A percentile compares a stretch with the other conserved stretches of the same genome.
These are phyloP conservation scores for Crossaster papposus DNA, from an alignment of 53 echinoderm and acorn worm species.

Conservation along the genomic window DNA sequence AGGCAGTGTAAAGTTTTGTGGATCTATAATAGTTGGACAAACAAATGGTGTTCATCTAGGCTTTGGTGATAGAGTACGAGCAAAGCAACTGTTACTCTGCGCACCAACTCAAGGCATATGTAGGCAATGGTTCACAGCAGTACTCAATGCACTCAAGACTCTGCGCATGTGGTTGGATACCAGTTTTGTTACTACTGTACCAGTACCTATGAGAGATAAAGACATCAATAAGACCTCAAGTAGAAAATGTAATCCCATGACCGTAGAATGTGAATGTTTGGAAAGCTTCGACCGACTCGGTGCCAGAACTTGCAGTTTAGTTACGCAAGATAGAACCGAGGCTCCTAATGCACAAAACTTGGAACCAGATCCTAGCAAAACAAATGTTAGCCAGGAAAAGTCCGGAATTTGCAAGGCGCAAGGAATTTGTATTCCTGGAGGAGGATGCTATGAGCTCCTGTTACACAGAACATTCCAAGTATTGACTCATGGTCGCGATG, in stretches of 20 bases:
- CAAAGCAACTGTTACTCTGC: constrained; percentile 67
- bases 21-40: constrained; percentile 39
- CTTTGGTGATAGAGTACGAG: not conserved
- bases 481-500: not conserved
- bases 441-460: constrained; percentile 56
- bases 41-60: constrained; percentile 42
- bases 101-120: constrained; percentile 75
- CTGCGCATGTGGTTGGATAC: constrained; percentile 62
- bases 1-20: constrained; percentile 51
- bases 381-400: not conserved
- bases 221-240: not conserved
- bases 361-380: not conserved
- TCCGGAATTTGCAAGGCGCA: not conserved
- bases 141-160: constrained; percentile 61
- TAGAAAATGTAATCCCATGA: not conserved
- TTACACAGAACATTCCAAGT: constrained; percentile 33
- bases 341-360: not conserved
- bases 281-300: not conserved
- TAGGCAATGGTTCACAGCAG: constrained; percentile 59
- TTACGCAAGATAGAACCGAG: not conserved
- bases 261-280: not conserved
- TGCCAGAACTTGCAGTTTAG: not conserved
- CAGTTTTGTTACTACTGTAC: constrained; percentile 15
- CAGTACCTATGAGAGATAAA: not conserved
- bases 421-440: constrained; percentile 51